Conservation (phyloP, 2,113 vertebrate genomes). For the Pimephales promelas region DNA sequence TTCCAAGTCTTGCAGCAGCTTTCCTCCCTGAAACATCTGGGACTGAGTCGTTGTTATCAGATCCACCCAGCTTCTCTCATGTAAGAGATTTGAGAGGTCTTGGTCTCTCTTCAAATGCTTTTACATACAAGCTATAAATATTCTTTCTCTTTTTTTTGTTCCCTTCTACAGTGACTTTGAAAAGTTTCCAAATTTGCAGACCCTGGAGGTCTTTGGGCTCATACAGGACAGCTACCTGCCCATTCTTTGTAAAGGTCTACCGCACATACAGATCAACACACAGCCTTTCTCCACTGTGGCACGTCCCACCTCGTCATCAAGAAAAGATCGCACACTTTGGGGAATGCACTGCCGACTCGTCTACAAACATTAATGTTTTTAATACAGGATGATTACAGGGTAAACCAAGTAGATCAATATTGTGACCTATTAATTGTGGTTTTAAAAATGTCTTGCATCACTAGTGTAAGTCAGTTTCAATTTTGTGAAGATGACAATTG, state of each 20-base stretch:
- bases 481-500: not conserved
- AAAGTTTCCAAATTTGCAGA: constrained; percentile 77
- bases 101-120: not conserved
- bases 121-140: not conserved
- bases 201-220: constrained; percentile 88
- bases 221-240: constrained; percentile 79
- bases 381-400: not conserved
- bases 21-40: constrained; percentile 78
- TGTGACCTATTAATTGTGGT: not conserved
- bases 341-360: constrained; percentile 80
- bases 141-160: not conserved
- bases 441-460: constrained; percentile 8
- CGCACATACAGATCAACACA: constrained; percentile 82
- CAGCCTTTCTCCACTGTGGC: constrained; percentile 82
- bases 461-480: not conserved
- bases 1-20: constrained; percentile 83
- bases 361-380: constrained; percentile 54
- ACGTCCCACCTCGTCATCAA: constrained; percentile 79
- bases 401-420: not conserved
- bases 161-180: constrained; percentile 79
- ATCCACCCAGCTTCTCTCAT: constrained; percentile 83
- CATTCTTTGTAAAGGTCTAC: constrained; percentile 79
- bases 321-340: constrained; percentile 80
- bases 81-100: constrained; percentile 58
- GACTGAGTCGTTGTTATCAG: constrained; percentile 93